These are phyloP conservation scores for Caenorhabditis drosophilae DNA, from an alignment of 2,888 invertebrate species.

Conservation along the genomic window DNA sequence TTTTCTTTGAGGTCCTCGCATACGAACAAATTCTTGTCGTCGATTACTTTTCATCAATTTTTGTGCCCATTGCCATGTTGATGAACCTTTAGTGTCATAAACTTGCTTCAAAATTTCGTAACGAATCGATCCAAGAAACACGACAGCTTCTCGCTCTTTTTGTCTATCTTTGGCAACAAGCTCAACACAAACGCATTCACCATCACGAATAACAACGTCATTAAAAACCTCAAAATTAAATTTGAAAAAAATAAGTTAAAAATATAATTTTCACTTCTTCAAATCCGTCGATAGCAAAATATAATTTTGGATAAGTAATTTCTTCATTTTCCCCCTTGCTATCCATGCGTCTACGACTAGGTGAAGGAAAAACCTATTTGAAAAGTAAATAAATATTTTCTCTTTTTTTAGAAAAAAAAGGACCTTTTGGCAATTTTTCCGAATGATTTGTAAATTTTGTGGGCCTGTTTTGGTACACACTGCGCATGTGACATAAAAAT, in stretches of 20 bases:
- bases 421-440: constrained; percentile 81
- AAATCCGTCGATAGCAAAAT: constrained; percentile 98
- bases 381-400: constrained; percentile 3
- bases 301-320: constrained; percentile 97
- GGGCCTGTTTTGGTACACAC: constrained; percentile 96
- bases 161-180: constrained; percentile 84
- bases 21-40: constrained; percentile 92
- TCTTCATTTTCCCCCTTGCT: constrained; percentile 97
- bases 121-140: constrained; percentile 94
- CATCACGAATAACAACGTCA: constrained; percentile 94
- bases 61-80: constrained; percentile 69
- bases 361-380: constrained; percentile 93
- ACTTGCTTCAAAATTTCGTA: constrained; percentile 91
- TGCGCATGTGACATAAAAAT: constrained; percentile 94
- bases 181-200: constrained; percentile 98
- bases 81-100: constrained; percentile 57
- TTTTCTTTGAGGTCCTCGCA: constrained; percentile 90
- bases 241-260: background rate
- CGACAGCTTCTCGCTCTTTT: constrained; percentile 80
- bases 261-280: constrained; percentile 79
- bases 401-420: too few relatives aligned
- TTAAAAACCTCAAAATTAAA: constrained; percentile 79
- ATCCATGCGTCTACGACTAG: constrained; percentile 89
- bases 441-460: constrained; percentile 92
- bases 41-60: constrained; percentile 72